Base-by-base conservation (phyloP, 2,113 vertebrate genomes). In the Arenaria interpres region DNA sequence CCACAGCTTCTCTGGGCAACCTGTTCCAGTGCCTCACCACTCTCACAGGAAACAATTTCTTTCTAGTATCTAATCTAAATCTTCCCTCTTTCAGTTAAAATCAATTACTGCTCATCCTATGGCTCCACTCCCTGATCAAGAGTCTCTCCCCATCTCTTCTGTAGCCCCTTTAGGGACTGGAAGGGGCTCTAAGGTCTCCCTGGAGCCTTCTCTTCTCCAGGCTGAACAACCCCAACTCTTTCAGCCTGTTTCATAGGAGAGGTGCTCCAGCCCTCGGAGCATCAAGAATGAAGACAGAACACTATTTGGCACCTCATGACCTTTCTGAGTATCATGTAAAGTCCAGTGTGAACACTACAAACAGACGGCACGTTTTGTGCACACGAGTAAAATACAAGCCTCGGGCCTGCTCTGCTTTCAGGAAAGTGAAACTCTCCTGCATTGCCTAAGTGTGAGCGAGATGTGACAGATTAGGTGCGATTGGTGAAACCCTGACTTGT, bases 321-420 rank as follows among this genome's bases (percentile, higher is more conserved):
- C 28, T 73, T 62, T 45, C 39, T 41, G 39, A 79, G 32, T n/a
- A 51, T 33, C 23, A 7, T 7, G 57, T 46, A 8, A 53, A 45
- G 14, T 32, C 37, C 19, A 57, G 60, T 35, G 30, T 63, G 32
- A 74, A 32, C 23, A 46, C 48, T 22, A 41, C 10, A 74, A 76
- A 63, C 4, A 27, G 4, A 5, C 4, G 14, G 28, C 33, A 83
- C 0, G 0, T 24, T 81, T 82, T 62, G 30, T 17, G 45, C 30
- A 54, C 0, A 0, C 3, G 1, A 25, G 62, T 19, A 23, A 13
- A 22, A 10, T 11, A 45, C 2, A 1, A 87, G 54, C 25, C 23
- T 60, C 1, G 0, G 35, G 39, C 20, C 68, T 91, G 10, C 68
- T 63, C 71, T 80, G 45, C n/a, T 37, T 69, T n/a, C 28, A 30